These are phyloP conservation scores for Volucella inanis DNA, from an alignment of 2,888 invertebrate genomes.

Conservation along the genomic window DNA sequence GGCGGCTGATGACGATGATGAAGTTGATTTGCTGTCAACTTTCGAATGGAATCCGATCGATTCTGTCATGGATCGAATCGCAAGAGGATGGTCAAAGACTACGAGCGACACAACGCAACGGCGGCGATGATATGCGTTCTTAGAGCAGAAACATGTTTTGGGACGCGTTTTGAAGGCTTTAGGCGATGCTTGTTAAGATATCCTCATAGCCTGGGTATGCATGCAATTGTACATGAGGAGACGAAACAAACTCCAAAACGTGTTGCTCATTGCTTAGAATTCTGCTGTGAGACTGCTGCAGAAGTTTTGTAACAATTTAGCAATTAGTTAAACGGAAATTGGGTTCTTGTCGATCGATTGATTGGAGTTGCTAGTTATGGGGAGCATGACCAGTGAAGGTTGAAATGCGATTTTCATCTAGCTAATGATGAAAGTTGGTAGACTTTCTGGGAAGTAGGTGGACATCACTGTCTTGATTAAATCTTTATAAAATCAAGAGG, in stretches of 20 bases:
- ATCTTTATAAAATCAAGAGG: background rate
- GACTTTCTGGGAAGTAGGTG: conserved; percentile 12
- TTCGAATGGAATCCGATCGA: conserved; percentile 74
- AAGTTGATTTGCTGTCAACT: conserved; percentile 75
- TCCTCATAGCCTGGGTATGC: conserved; percentile 29
- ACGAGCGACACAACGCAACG: conserved; percentile 17
- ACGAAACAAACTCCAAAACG: conserved; percentile 31
- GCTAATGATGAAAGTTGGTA: conserved; percentile 2
- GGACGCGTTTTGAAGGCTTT: conserved; percentile 73
- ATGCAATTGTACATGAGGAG: conserved; percentile 60
- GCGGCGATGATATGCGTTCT: conserved; percentile 34
- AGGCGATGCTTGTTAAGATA: conserved; percentile 73
- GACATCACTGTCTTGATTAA: background rate
- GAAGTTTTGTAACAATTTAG: conserved; percentile 49
- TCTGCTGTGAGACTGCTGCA: conserved; percentile 37
- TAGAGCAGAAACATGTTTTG: conserved; percentile 59
- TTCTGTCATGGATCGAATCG: conserved; percentile 74
- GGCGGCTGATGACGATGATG: conserved; percentile 65
- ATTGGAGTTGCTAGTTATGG: conserved; percentile 39
- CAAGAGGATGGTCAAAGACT: conserved; percentile 59
- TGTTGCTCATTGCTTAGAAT: conserved; percentile 41
- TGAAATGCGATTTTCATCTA: conserved; percentile 15
- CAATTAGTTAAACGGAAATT: conserved; percentile 65
- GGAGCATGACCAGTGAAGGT: background rate
- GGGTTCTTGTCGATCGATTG: conserved; percentile 48